phyloP scores from a whole-genome alignment of 2,888 invertebrate species.

The Eucriotettix oculatus region DNA sequence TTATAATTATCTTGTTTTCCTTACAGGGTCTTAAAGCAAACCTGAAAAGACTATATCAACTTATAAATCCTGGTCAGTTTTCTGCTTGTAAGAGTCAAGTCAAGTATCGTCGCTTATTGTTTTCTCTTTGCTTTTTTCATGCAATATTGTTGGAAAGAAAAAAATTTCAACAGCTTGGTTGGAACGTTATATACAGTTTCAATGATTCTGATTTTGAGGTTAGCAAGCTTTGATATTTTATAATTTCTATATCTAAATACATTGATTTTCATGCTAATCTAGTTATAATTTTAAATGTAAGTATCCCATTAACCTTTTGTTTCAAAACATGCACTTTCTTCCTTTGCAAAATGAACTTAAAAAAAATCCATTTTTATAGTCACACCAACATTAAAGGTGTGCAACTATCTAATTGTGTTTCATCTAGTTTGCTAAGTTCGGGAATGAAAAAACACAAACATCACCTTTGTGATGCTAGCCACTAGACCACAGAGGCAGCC shows the following conservation, averaged over 20 bases:
- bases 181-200: conserved; percentile 80
- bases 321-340: background rate
- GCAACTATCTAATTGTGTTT: no score
- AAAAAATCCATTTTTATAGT: no score
- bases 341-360: no score
- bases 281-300: background rate
- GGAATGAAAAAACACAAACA: no score
- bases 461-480: no score
- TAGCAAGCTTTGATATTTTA: conserved; percentile 13
- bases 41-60: conserved; percentile 64
- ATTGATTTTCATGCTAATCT: background rate
- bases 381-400: no score
- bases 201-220: conserved; percentile 86
- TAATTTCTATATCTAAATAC: background rate
- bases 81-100: conserved; percentile 44
- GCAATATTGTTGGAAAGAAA: conserved; percentile 67
- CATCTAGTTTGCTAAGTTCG: no score
- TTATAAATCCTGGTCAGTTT: conserved; percentile 62
- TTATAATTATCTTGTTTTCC: background rate
- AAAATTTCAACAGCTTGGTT: conserved; percentile 75
- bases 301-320: background rate
- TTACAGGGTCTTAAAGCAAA: conserved; percentile 68
- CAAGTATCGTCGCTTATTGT: conserved; percentile 64
- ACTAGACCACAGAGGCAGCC: no score
- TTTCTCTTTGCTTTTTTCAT: conserved; percentile 73